Evolutionary conservation across 1,140 invertebrate genomes (phyloP), one percentile per base, ranked within the genome.

Genomic region (Drosophila sp.): DNA sequence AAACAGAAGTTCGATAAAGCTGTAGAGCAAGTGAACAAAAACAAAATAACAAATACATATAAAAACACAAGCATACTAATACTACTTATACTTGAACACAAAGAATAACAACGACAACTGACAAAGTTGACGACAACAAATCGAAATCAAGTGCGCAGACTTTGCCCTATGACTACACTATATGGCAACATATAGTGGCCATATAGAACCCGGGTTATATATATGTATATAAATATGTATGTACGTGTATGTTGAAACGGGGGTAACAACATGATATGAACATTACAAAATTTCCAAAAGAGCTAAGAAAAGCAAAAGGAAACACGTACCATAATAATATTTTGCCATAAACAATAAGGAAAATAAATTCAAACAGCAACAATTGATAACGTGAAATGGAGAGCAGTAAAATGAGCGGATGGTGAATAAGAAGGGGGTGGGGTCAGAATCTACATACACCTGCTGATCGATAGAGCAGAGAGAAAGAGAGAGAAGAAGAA

Each of bases 91-190:
- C 75, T 75, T 64, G 27, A 70, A 40, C 23, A 72, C 65, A 80
- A 65, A 63, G 66, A 70, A 56, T 66, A 70, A 70, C 56, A 80
- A 71, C 33, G 62, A 68, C 33, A 55, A 64, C 40, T 58, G 4
- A 44, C 1, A 70, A 60, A 56, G 35, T 32, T 60, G 33, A 73
- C 66, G 67, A 87, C 83, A 78, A 89, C 80, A 72, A 84, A 89
- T 77, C 68, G 69, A 84, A 77, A 77, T 67, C 83, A 80, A 71
- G 69, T 80, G 60, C 72, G 60, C 56, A 87, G 84, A 89, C 84
- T 89, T 89, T 89, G 84, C 80, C 80, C 84, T 84, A 89, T 89
- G 84, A 89, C 84, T 84, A 87, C 76, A 87, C 83, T 23, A 50
- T 57, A 68, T 57, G 10, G 50, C n/a, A 58, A 33, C 32, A 35